Base-by-base conservation (phyloP, 2,113 vertebrate genomes). In the Falco punctatus region DNA sequence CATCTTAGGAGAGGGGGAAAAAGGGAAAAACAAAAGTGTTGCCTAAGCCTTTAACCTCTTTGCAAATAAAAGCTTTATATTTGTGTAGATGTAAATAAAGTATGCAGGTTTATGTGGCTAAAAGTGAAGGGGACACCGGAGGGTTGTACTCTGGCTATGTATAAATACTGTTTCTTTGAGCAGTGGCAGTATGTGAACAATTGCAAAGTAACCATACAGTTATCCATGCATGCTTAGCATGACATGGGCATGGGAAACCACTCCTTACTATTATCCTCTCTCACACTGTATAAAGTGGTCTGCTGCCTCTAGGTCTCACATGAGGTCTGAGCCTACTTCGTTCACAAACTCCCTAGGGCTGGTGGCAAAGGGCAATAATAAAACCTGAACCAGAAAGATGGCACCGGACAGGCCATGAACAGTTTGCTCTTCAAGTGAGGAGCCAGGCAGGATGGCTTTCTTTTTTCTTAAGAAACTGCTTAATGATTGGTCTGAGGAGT, bases 151-250 rank as follows among this genome's bases (percentile, higher is more conserved):
- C 85, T 81, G 44, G 70, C 58, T 17, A 54, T 79, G 54, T 73
- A 40, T 83, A 96, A 97, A 96, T 83, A 81, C 16, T 70, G 35
- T 90, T 93, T 96, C 57, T 82, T 91, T 88, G 97, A 94, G 86
- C 32, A 86, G 73, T 26, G 51, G 55, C 66, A 90, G 78, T 58
- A 81, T 88, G 64, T 85, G 62, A 93, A 66, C 48, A 21, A 90
- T 59, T 87, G 33, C 44, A 35, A 3, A 11, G 54, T 86, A 94
- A 95, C 73, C 67, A 28, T 24, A 51, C 42, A 94, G 86, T 82
- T 77, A 95, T 66, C 48, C 44, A 62, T 48, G 66, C 18, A 30
- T 49, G 13, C 44, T 81, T 72, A 52, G 75, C 62, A 48, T 66
- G 51, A 57, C 20, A 55, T 19, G 15, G 18, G 54, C 71, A 88